Percentiles rank a stretch among this genome's conserved stretches.
Conservation (phyloP, 2,797 vertebrate genomes). For the Luscinia luscinia region DNA sequence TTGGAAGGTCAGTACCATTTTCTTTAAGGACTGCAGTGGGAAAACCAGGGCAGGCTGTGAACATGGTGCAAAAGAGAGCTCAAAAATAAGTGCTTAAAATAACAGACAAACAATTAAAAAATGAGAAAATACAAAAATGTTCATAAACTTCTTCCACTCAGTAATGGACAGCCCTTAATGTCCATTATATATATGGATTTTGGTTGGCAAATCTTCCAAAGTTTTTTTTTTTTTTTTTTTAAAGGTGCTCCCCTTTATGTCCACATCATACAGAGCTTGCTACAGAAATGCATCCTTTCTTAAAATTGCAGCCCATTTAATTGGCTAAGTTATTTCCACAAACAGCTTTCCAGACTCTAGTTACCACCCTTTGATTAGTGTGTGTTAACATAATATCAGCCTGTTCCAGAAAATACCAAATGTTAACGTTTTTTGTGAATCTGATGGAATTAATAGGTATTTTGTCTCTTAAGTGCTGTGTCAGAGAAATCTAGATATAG, state of each 20-base stretch:
- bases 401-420: not conserved
- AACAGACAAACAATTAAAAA: not conserved
- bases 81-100: not conserved
- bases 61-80: not conserved
- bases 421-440: not conserved
- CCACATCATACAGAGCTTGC: fast-evolving
- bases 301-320: not conserved
- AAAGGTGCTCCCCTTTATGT: not conserved
- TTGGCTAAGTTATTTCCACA: not conserved
- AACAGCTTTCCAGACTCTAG: not conserved
- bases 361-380: not conserved
- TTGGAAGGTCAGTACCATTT: not conserved
- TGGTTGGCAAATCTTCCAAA: not conserved
- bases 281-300: not conserved
- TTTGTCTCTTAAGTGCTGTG: not conserved
- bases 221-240: not conserved
- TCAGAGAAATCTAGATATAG: not conserved
- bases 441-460: not conserved
- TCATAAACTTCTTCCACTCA: not conserved
- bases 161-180: not conserved
- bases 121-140: not conserved
- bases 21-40: not conserved
- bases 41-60: not conserved
- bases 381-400: not conserved
- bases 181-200: not conserved